Conservation (phyloP, 2,113 vertebrate genomes). For the Hucho hucho region DNA sequence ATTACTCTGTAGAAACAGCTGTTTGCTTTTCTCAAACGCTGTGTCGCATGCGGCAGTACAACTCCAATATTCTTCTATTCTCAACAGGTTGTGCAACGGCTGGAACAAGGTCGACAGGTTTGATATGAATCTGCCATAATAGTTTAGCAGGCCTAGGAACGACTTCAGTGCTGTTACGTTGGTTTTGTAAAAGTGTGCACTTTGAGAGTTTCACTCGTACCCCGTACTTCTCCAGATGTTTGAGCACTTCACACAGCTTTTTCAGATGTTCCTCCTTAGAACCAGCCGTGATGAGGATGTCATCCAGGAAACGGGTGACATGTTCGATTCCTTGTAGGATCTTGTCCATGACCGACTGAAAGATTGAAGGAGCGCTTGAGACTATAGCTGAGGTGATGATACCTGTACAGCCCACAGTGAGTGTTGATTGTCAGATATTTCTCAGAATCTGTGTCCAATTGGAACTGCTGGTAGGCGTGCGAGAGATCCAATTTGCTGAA, state of each 20-base stretch:
- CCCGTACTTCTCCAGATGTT: conserved; percentile 4
- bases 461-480: no score
- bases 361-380: conserved; percentile 3
- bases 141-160: conserved; percentile 17
- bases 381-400: not conserved
- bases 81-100: not conserved
- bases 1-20: not conserved
- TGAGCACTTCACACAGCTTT: conserved; percentile 16
- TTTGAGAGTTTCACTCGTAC: conserved; percentile 17
- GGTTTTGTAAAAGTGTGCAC: conserved; percentile 8
- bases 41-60: conserved; percentile 7
- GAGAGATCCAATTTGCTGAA: no score
- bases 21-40: not conserved
- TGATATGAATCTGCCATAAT: conserved; percentile 9
- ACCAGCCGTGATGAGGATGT: conserved; percentile 21
- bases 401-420: no score
- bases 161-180: not conserved
- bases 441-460: no score
- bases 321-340: conserved; percentile 19
- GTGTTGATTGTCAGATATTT: no score
- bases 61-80: not conserved
- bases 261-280: conserved; percentile 16
- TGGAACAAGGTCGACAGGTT: conserved; percentile 7
- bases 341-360: conserved; percentile 19
- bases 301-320: conserved; percentile 21